A percentile compares a stretch with the other conserved stretches of the same genome.
phyloP scores from a whole-genome alignment of 2,113 vertebrate genomes.

The Leptobrachium leishanense region DNA sequence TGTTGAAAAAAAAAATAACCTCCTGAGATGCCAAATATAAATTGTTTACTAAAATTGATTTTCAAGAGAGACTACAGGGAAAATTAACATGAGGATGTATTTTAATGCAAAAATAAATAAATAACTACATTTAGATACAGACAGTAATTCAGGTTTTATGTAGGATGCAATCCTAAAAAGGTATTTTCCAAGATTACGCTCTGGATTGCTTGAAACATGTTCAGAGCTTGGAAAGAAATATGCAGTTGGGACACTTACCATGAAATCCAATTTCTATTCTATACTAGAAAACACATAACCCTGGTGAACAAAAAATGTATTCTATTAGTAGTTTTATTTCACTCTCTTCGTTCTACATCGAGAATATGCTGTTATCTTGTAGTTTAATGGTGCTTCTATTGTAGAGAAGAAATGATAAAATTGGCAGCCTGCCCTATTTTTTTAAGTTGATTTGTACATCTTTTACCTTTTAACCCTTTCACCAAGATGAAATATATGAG shows the following conservation, averaged over 20 bases:
- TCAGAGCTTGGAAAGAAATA: slow-evolving; percentile 22
- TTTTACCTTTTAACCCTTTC: slow-evolving; percentile 3
- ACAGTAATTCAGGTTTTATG: slow-evolving; percentile 33
- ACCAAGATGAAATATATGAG: background rate
- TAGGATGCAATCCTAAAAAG: slow-evolving; percentile 27
- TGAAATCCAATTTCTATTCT: slow-evolving; percentile 45
- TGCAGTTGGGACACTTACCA: slow-evolving; percentile 29
- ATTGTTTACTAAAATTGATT: slow-evolving; percentile 32
- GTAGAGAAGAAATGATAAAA: slow-evolving; percentile 31
- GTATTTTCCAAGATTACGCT: slow-evolving; percentile 30
- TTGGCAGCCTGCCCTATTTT: slow-evolving; percentile 13
- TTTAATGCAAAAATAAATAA: slow-evolving; percentile 33
- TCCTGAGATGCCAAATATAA: background rate
- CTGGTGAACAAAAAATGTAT: slow-evolving; percentile 39
- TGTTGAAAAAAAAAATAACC: background rate
- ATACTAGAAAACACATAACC: slow-evolving; percentile 44
- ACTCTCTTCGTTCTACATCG: slow-evolving; percentile 29
- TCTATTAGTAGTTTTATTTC: slow-evolving; percentile 39
- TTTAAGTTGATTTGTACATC: slow-evolving; percentile 6
- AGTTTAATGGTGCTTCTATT: slow-evolving; percentile 20
- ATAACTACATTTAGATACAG: slow-evolving; percentile 9
- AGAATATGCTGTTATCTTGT: slow-evolving; percentile 39
- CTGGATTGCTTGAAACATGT: slow-evolving; percentile 30
- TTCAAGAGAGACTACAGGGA: slow-evolving; percentile 23
- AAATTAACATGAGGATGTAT: slow-evolving; percentile 39